Evolutionary conservation across 2,797 vertebrate species (phyloP).

Genomic region (Scleropages formosus): DNA sequence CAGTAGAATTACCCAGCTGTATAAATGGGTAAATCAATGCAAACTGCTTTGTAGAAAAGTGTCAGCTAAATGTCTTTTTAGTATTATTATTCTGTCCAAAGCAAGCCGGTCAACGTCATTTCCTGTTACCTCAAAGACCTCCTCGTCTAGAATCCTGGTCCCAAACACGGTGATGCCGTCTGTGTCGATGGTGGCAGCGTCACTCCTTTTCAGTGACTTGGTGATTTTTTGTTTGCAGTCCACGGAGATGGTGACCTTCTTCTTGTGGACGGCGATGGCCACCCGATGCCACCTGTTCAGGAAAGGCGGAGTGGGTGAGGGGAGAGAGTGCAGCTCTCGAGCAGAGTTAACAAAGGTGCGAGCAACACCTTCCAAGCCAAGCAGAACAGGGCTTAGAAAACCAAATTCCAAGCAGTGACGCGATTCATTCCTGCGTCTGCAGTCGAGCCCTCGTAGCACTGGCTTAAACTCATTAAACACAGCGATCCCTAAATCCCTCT

Average conservation of each 20-base stretch:
- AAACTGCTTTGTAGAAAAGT: no score
- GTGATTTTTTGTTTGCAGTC: constrained; percentile 91
- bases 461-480: constrained; percentile 82
- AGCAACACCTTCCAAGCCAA: constrained; percentile 53
- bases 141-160: constrained; percentile 87
- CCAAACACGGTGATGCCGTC: constrained; percentile 90
- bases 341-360: constrained; percentile 65
- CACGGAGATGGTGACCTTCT: constrained; percentile 89
- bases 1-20: no score
- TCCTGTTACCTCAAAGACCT: constrained; percentile 87
- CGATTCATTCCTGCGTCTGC: constrained; percentile 70
- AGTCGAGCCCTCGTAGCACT: constrained; percentile 74
- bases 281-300: constrained; percentile 90
- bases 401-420: constrained; percentile 64
- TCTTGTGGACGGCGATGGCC: constrained; percentile 95
- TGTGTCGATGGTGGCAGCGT: constrained; percentile 76
- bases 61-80: no score
- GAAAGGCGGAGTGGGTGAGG: constrained; percentile 41
- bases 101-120: background rate
- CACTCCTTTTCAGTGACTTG: constrained; percentile 83
- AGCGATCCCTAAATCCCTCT: constrained; percentile 76
- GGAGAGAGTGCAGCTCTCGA: constrained; percentile 40
- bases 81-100: background rate
- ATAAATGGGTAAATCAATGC: no score
- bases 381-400: constrained; percentile 55